Base-by-base conservation (phyloP, 1,140 invertebrate species). In the Drosophila simulans region DNA sequence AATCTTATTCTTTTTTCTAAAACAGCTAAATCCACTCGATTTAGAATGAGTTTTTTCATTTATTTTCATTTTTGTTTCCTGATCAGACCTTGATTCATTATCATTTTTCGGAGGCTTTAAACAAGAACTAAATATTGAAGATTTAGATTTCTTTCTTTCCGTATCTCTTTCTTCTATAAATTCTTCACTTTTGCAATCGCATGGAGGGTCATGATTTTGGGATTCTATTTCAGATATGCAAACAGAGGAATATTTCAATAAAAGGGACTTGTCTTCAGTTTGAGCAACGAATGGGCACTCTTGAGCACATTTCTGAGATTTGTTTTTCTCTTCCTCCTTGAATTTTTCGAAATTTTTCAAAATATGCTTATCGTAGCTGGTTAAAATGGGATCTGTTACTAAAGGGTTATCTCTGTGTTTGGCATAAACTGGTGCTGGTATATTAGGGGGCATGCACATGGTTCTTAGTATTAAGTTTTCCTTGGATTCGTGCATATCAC, bases 311-410 rank as follows among this genome's bases (percentile, higher is more conserved):
- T 60, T 17, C 3, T 11, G 15, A n/a, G 0, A 2, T 4, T 22
- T 59, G 8, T 10, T 20, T 10, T 59, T 35, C 8, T 37, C 49
- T 0, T 10, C 5, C 22, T 35, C 27, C 15, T 48, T 75, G 12
- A 42, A 13, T 20, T 37, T 45, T 11, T 52, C 27, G 11, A 52
- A 51, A 22, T 42, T 49, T 5, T 42, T 3, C 22, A 77, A 55
- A 8, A 75, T 52, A 52, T 69, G 12, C 5, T 20, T 68, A 0
- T 77, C 74, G 20, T 75, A 68, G 55, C 73, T 68, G n/a, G 45
- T 76, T 0, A 66, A n/a, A 27, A 2, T 7, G 3, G 35, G 15
- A n/a, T 12, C 5, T 0, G 5, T 54, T 5, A 39, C 10, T 25
- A 25, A 27, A 3, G 34, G 52, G 42, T 57, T 64, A n/a, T 22